Percentiles rank a stretch among this genome's conserved stretches.
Evolutionary conservation across 2,888 invertebrate genomes (phyloP).

Genomic region (Tridacna crocea): DNA sequence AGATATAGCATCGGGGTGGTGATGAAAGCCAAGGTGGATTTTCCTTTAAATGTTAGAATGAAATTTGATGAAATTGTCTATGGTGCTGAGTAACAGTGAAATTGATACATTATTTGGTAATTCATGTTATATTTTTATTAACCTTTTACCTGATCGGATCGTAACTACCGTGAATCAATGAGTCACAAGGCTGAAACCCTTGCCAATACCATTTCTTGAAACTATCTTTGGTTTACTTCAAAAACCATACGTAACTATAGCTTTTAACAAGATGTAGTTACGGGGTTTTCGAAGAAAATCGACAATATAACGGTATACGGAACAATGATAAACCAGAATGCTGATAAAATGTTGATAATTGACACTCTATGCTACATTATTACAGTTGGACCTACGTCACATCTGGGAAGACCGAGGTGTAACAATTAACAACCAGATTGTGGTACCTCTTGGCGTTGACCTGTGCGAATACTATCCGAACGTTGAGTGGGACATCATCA

Average conservation of each 20-base stretch:
- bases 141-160: too few species aligned
- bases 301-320: background rate
- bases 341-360: background rate
- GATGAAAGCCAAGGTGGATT: too few species aligned
- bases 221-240: too few species aligned
- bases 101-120: too few species aligned
- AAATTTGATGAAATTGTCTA: too few species aligned
- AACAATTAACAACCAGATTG: constrained; percentile 53
- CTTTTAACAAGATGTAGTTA: background rate
- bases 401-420: constrained; percentile 58
- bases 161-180: too few species aligned
- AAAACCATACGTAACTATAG: constrained; percentile 18
- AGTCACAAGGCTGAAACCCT: too few species aligned
- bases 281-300: background rate
- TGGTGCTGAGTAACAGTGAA: too few species aligned
- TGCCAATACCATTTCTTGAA: too few species aligned
- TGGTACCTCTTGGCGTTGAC: constrained; percentile 80
- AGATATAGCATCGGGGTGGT: too few species aligned
- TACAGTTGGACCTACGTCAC: constrained; percentile 86
- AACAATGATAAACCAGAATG: background rate
- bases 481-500: constrained; percentile 84
- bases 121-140: too few species aligned
- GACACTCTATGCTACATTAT: background rate
- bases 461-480: constrained; percentile 81
- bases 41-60: too few species aligned